phyloP scores from a whole-genome alignment of 2,888 invertebrate genomes.

The Platycheirus albimanus region DNA sequence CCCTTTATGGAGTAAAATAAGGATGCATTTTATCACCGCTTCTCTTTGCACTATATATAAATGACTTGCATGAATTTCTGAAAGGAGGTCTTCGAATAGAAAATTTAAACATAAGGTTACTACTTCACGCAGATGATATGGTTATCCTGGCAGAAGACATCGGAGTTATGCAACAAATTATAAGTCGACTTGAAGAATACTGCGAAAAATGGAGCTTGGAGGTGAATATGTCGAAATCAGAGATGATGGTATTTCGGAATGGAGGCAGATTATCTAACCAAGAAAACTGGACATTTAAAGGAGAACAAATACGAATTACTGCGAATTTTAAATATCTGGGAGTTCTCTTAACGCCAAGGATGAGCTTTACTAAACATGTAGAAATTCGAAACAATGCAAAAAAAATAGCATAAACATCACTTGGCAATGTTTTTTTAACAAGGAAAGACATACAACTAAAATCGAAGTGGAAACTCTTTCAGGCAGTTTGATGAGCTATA shows the following conservation, averaged over 20 bases:
- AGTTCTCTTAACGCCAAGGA: too few relatives aligned
- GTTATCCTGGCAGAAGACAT: slow-evolving; percentile 9
- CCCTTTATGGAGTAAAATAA: slow-evolving; percentile 29
- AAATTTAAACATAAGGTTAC: slow-evolving; percentile 9
- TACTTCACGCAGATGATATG: slow-evolving; percentile 31
- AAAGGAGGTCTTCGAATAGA: slow-evolving; percentile 6
- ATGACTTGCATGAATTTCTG: slow-evolving; percentile 19
- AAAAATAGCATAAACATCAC: not conserved
- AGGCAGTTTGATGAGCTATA: not conserved
- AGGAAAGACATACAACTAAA: too few relatives aligned
- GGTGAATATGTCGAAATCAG: too few relatives aligned
- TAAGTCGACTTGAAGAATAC: too few relatives aligned
- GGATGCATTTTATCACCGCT: slow-evolving; percentile 39
- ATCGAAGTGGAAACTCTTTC: too few relatives aligned
- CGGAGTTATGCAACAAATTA: too few relatives aligned
- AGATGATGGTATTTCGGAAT: too few relatives aligned
- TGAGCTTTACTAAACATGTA: not conserved
- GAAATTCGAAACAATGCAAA: not conserved
- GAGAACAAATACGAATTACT: too few relatives aligned
- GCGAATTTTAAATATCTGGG: too few relatives aligned
- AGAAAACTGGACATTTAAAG: too few relatives aligned
- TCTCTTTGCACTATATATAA: slow-evolving; percentile 28
- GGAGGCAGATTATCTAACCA: too few relatives aligned
- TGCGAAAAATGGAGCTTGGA: too few relatives aligned
- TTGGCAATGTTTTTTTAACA: not conserved